Conservation (phyloP, 2,113 vertebrate genomes). For the Callaeas wilsoni region DNA sequence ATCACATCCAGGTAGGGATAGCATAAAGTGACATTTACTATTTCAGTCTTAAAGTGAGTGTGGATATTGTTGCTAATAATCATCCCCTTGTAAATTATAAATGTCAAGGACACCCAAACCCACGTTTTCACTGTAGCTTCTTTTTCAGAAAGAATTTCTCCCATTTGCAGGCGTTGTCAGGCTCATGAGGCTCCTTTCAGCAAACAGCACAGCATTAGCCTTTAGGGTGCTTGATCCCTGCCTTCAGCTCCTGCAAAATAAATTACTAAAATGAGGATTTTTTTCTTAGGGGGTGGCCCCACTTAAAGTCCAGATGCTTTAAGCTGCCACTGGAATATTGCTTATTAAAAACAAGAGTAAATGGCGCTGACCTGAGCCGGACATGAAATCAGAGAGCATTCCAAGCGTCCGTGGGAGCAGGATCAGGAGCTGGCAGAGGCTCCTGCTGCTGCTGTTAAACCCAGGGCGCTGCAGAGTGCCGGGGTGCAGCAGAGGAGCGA, state of each 20-base stretch:
- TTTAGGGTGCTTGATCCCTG: not conserved
- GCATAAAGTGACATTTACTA: slow-evolving; percentile 50
- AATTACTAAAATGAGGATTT: not conserved
- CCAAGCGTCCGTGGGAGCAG: not conserved
- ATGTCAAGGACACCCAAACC: slow-evolving; percentile 57
- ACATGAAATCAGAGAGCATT: not conserved
- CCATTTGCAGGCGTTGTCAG: not conserved
- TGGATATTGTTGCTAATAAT: slow-evolving; percentile 59
- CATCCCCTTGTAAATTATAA: slow-evolving; percentile 64
- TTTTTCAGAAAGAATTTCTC: not conserved
- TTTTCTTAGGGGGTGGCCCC: not conserved
- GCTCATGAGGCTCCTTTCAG: not conserved
- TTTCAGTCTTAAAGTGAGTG: slow-evolving; percentile 10
- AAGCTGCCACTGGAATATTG: not conserved
- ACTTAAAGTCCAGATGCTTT: not conserved
- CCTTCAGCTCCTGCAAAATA: not conserved
- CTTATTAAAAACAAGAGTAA: not conserved
- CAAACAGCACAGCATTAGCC: not conserved
- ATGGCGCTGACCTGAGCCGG: not conserved
- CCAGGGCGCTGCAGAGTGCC: not conserved
- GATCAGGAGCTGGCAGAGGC: not conserved
- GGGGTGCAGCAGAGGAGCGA: not conserved
- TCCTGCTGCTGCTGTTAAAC: not conserved
- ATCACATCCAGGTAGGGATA: not conserved
- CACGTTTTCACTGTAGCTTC: not conserved